These are phyloP conservation scores for Archips xylosteana DNA, from an alignment of 2,888 invertebrate genomes.

Conservation along the genomic window DNA sequence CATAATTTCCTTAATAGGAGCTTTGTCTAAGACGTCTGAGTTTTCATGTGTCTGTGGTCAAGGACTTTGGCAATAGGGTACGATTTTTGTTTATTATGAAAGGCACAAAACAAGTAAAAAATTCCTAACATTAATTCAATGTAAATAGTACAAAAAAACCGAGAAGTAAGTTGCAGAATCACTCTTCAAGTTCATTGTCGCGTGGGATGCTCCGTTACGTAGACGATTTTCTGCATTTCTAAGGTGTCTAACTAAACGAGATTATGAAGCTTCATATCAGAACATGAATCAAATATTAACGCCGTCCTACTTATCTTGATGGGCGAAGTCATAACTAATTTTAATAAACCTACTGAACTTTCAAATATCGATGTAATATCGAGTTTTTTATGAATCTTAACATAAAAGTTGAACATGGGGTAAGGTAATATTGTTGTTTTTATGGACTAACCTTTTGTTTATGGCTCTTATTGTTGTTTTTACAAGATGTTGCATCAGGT, in stretches of 20 bases:
- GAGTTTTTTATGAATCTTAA: constrained; percentile 19
- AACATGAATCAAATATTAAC: constrained; percentile 61
- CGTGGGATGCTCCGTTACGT: constrained; percentile 66
- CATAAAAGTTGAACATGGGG: constrained; percentile 6
- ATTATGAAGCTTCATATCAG: constrained; percentile 64
- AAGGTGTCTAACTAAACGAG: constrained; percentile 57
- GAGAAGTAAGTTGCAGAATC: constrained; percentile 53
- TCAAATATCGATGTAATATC: constrained; percentile 30
- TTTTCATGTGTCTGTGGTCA: too few relatives aligned
- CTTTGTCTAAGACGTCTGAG: too few relatives aligned
- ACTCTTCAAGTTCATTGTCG: constrained; percentile 46
- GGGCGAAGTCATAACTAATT: constrained; percentile 13
- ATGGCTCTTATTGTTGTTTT: constrained; percentile 36
- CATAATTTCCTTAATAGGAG: too few relatives aligned
- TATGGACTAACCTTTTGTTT: constrained; percentile 34
- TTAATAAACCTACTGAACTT: constrained; percentile 35
- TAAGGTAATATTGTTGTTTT: constrained; percentile 29
- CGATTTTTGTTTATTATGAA: too few relatives aligned
- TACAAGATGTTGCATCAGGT: constrained; percentile 37
- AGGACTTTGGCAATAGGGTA: too few relatives aligned
- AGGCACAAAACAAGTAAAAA: too few relatives aligned
- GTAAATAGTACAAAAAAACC: not conserved
- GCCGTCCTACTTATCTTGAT: constrained; percentile 16
- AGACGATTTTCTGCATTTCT: constrained; percentile 69
- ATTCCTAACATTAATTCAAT: too few relatives aligned